Conservation (phyloP, 2,888 invertebrate genomes). For the Polia nebulosa region DNA sequence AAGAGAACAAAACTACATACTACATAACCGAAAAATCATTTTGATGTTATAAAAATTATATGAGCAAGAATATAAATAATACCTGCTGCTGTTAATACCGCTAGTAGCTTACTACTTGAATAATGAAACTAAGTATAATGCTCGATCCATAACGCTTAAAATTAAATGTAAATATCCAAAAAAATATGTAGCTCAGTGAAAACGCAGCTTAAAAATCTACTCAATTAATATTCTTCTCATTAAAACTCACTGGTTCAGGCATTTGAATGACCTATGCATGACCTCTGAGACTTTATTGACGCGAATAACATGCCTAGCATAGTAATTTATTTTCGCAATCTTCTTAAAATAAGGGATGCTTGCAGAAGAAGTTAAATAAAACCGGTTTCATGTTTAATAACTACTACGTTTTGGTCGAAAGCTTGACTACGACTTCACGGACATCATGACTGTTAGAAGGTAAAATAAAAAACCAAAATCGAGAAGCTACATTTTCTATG, state of each 20-base stretch:
- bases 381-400: neutral
- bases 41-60: no score
- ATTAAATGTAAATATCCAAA: neutral
- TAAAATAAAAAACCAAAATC: neutral
- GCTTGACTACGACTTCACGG: neutral
- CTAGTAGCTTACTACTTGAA: no score
- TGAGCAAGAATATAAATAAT: no score
- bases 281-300: slow-evolving; percentile 52
- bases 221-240: slow-evolving; percentile 66
- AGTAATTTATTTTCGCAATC: slow-evolving; percentile 19
- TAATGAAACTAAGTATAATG: neutral
- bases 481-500: no score
- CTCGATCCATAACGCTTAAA: neutral
- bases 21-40: no score
- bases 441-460: neutral
- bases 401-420: neutral
- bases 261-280: slow-evolving; percentile 58
- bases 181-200: slow-evolving; percentile 4
- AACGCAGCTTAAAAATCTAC: slow-evolving; percentile 40
- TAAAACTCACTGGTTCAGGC: slow-evolving; percentile 60
- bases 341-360: neutral
- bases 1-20: no score
- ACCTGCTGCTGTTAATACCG: no score
- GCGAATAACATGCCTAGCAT: slow-evolving; percentile 37
- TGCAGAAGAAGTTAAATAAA: neutral